A percentile compares a stretch with the other conserved stretches of the same genome.
phyloP scores from a whole-genome alignment of 1,140 invertebrate species.

The Alviniconcha marisindica region DNA sequence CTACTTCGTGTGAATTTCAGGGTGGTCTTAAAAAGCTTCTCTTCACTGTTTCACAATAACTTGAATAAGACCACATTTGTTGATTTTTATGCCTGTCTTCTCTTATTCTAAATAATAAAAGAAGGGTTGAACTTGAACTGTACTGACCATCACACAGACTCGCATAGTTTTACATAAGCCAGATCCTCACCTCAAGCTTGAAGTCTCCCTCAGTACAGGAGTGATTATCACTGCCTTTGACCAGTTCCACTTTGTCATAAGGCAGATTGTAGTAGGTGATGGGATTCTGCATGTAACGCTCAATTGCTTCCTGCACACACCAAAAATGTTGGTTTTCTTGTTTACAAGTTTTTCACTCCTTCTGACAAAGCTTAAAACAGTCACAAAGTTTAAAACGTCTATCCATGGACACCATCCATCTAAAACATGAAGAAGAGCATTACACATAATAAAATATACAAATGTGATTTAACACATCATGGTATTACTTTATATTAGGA shows the following conservation, averaged over 20 bases:
- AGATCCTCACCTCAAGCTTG: not conserved
- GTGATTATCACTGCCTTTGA: not conserved
- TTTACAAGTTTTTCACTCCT: too few species aligned
- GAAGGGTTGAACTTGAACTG: too few species aligned
- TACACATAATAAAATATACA: too few species aligned
- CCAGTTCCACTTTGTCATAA: not conserved
- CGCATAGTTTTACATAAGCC: too few species aligned
- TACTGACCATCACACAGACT: too few species aligned
- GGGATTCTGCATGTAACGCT: not conserved
- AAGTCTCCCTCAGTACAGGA: not conserved
- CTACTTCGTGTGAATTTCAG: not conserved
- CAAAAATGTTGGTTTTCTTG: not conserved
- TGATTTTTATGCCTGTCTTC: not conserved
- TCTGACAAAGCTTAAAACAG: too few species aligned
- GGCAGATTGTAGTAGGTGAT: not conserved
- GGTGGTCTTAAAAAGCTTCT: not conserved
- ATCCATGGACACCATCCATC: too few species aligned
- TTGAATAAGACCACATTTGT: not conserved
- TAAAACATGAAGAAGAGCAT: too few species aligned
- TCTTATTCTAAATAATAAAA: too few species aligned
- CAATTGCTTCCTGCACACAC: not conserved
- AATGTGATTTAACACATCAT: too few species aligned
- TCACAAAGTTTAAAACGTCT: too few species aligned
- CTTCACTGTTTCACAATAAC: not conserved
- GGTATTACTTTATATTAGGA: too few species aligned